phyloP scores from a whole-genome alignment of 1,140 invertebrate genomes.

The Orussus abietinus region DNA sequence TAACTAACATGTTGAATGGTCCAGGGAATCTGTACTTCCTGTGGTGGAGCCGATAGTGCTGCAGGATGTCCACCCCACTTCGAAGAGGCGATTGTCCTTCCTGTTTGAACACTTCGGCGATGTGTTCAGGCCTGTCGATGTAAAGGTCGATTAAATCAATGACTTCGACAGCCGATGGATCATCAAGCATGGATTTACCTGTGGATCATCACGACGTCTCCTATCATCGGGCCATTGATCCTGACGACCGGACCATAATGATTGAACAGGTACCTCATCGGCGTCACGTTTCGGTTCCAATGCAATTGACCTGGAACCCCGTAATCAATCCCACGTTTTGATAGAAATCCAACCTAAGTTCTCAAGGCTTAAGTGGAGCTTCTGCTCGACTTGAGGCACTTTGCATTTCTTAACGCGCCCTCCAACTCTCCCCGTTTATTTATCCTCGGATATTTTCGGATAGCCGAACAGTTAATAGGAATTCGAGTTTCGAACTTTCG shows the following conservation, averaged over 20 bases:
- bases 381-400: too few relatives aligned
- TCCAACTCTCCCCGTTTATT: too few relatives aligned
- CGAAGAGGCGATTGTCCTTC: constrained; percentile 58
- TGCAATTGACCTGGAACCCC: constrained; percentile 43
- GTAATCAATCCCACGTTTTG: neutral
- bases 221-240: constrained; percentile 58
- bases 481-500: constrained; percentile 22
- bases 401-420: too few relatives aligned
- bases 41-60: constrained; percentile 58
- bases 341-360: neutral
- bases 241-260: constrained; percentile 63
- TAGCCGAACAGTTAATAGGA: constrained; percentile 9
- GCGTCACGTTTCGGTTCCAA: constrained; percentile 44
- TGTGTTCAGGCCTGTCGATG: constrained; percentile 59
- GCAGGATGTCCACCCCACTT: constrained; percentile 59
- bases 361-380: too few relatives aligned
- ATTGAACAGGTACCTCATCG: constrained; percentile 56
- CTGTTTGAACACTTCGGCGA: constrained; percentile 57
- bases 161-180: too few relatives aligned
- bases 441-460: too few relatives aligned
- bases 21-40: constrained; percentile 55
- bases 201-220: constrained; percentile 58
- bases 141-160: constrained; percentile 5
- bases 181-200: too few relatives aligned
- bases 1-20: constrained; percentile 57